Percentiles rank a stretch among this genome's conserved stretches.
Evolutionary conservation across 2,888 invertebrate genomes (phyloP).

Genomic region (Xestia c-nigrum): DNA sequence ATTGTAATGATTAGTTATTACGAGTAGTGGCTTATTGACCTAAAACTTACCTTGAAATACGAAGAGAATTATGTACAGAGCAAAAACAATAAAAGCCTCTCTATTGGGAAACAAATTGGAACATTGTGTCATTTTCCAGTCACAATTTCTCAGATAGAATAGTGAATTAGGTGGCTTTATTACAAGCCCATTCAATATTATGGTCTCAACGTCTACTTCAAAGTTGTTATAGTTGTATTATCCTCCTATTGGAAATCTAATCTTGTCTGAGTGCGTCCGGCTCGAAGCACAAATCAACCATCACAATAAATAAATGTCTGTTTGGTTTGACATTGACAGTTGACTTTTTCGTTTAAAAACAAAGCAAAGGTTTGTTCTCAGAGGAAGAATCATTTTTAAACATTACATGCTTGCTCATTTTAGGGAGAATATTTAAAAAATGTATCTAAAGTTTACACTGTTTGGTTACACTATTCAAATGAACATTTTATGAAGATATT

Average conservation of each 20-base stretch:
- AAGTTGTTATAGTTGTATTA: conserved; percentile 11
- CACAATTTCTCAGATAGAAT: conserved; percentile 6
- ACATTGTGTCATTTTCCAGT: conserved; percentile 85
- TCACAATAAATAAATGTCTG: conserved; percentile 8
- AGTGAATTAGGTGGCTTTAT: conserved; percentile 4
- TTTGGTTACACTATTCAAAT: too few relatives aligned
- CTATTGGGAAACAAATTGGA: conserved; percentile 95
- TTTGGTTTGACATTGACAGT: conserved; percentile 8
- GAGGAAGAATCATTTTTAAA: too few relatives aligned
- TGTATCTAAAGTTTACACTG: too few relatives aligned
- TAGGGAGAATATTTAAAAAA: too few relatives aligned
- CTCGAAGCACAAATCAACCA: conserved; percentile 2
- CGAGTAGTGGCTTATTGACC: neutral
- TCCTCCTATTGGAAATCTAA: conserved; percentile 21
- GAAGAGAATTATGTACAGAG: conserved; percentile 96
- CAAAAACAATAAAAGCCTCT: conserved; percentile 94
- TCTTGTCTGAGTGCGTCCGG: neutral
- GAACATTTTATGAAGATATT: too few relatives aligned
- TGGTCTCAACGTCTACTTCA: neutral
- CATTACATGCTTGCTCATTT: too few relatives aligned
- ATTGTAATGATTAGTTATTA: neutral
- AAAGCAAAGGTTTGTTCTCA: too few relatives aligned
- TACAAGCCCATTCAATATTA: conserved; percentile 15
- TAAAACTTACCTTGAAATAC: conserved; percentile 95
- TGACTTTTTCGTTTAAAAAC: neutral